Evolutionary conservation across 2,888 invertebrate genomes (phyloP), one percentile per base, ranked within the genome.

Genomic region (Rotaria sp.): DNA sequence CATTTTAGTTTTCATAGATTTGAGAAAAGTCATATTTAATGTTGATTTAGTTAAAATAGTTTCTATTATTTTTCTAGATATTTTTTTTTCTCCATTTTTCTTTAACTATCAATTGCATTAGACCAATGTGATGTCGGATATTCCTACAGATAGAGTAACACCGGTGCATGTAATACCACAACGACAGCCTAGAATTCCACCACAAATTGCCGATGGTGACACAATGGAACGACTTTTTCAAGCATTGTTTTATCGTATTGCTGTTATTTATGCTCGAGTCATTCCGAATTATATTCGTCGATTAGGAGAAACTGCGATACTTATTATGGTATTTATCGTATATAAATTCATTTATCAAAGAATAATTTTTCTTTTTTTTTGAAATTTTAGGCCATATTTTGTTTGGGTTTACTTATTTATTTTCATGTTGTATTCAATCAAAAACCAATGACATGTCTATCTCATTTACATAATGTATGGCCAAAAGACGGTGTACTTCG

Each of bases 391-490:
- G 95, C 95, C 7, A 91, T 96, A 88, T 90, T 94, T 86, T 95
- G 96, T 86, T 95, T 99, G 91, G 95, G 95, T 90, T 94, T 96
- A 85, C 93, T 98, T 89, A 94, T 95, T 84, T 98, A 98, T 91
- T 96, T 99, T 90, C 99, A 99, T 90, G 94, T 96, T 90, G 95
- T 95, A 88, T 97, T 97, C 92, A 95, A 96, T 84, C 94, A 95
- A 89, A 94, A 95, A 87, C 96, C 97, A 15, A 95, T 96, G 86
- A 96, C 96, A 89, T 99, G 99, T 91, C 93, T 99, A 89, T 94
- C 95, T 90, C 94, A 95, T 91, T 94, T 96, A 18, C 90, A 89
- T 55, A 94, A 94, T 90, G 94, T 94, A 24, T 99, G 98, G 98
- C 97, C 98, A 0, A 93, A 96, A 87, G 95, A 96, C 91, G 98